Evolutionary conservation across 2,888 invertebrate genomes (phyloP).

Genomic region (Morpho achilles): DNA sequence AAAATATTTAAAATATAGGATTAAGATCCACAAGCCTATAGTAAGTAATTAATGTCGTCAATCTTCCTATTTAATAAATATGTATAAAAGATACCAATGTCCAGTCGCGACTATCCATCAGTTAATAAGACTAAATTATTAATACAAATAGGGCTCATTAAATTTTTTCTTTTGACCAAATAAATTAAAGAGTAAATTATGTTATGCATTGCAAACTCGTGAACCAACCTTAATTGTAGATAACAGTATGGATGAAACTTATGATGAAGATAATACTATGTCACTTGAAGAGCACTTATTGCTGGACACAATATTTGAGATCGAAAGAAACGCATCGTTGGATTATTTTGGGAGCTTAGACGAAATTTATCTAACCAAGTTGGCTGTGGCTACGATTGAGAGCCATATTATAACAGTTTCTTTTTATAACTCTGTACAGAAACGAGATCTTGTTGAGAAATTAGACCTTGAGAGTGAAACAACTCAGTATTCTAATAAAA

Average conservation of each 20-base stretch:
- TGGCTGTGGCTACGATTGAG: conserved; percentile 51
- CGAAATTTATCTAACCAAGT: conserved; percentile 53
- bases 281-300: conserved; percentile 50
- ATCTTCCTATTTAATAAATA: no score
- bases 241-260: conserved; percentile 36
- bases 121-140: no score
- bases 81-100: no score
- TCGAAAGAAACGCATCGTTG: conserved; percentile 48
- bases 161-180: no score
- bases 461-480: conserved; percentile 18
- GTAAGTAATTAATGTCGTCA: no score
- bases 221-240: conserved; percentile 40
- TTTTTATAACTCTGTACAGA: conserved; percentile 40
- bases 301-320: conserved; percentile 50
- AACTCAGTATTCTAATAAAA: conserved; percentile 1
- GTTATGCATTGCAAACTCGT: no score
- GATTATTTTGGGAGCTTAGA: conserved; percentile 50
- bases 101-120: no score
- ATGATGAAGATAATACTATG: conserved; percentile 39
- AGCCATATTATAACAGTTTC: conserved; percentile 32
- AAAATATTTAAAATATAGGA: no score
- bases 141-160: no score
- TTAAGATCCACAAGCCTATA: no score
- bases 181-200: no score
- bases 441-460: conserved; percentile 40